Evolutionary conservation across 2,113 vertebrate genomes (phyloP).

Genomic region (Ailurus styani): DNA sequence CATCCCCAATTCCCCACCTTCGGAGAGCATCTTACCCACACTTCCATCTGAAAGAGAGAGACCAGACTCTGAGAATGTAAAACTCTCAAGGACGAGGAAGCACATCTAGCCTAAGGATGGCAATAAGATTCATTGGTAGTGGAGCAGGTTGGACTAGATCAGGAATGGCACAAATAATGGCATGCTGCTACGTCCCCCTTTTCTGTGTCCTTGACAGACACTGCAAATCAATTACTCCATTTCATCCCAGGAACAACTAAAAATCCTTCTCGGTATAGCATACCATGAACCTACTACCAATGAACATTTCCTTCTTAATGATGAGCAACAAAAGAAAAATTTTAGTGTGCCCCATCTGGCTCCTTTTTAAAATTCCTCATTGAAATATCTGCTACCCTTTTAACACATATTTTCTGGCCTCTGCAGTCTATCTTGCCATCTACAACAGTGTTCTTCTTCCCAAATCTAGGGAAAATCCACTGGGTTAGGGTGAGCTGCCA

Average conservation of each 20-base stretch:
- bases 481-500: background rate
- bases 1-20: background rate
- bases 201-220: background rate
- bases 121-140: background rate
- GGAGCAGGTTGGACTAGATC: background rate
- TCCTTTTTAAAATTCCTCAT: background rate
- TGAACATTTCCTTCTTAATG: background rate
- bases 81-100: background rate
- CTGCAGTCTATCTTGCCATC: background rate
- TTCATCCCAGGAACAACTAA: background rate
- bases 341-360: background rate
- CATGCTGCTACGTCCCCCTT: background rate
- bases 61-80: background rate
- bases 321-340: background rate
- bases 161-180: background rate
- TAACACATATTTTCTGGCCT: background rate
- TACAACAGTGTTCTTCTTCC: background rate
- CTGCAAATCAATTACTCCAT: background rate
- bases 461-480: background rate
- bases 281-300: background rate
- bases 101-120: background rate
- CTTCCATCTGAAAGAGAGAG: background rate
- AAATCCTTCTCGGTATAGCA: background rate
- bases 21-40: conserved; percentile 13
- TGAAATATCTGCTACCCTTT: background rate